Evolutionary conservation across 2,888 invertebrate species (phyloP), one percentile per base, ranked within the genome.

Genomic region (Archips crataeganus): DNA sequence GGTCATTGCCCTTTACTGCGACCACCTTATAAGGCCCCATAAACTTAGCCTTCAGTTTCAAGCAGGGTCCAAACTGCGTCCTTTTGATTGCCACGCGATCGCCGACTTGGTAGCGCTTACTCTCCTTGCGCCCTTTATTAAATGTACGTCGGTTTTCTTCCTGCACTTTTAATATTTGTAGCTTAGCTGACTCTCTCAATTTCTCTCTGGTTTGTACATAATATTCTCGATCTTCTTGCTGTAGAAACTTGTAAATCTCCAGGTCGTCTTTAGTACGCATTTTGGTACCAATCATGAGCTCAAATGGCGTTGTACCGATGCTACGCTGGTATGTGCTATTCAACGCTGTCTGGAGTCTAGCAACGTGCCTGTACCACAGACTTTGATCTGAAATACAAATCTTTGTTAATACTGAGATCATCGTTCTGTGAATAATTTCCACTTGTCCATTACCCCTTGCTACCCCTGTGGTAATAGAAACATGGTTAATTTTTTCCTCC

Each of bases 1-100:
- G 23, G 23, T 23, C 23, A 23, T 23, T 23, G 23, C 47, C 47
- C 47, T 47, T 47, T 47, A 10, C 9, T 5, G 47, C 47, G 3
- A 49, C 49, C n/a, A 66, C 54, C 54, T 66, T 54, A 8, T 66
- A 66, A 0, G 66, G 66, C 39, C 66, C 66, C 0, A 57, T 8
- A 42, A 57, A 66, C 39, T 66, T 66, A 10, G 66, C 39, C 39
- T 57, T 66, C 2, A 66, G 13, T 13, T 66, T 66, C 0, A 66
- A 51, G 1, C 66, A 39, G 5, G 66, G 66, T 23, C 66, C 66
- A 2, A 57, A 66, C 39, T 66, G 66, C 1, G 54, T 66, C 13
- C 66, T 66, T 10, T 66, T 66, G 3, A 66, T 57, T 3, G 66
- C 54, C 8, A 66, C 66, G 11, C 39, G 42, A 2, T 66, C 54